Base-by-base conservation (phyloP, 2,888 invertebrate species). In the Calliopum simillimum region DNA sequence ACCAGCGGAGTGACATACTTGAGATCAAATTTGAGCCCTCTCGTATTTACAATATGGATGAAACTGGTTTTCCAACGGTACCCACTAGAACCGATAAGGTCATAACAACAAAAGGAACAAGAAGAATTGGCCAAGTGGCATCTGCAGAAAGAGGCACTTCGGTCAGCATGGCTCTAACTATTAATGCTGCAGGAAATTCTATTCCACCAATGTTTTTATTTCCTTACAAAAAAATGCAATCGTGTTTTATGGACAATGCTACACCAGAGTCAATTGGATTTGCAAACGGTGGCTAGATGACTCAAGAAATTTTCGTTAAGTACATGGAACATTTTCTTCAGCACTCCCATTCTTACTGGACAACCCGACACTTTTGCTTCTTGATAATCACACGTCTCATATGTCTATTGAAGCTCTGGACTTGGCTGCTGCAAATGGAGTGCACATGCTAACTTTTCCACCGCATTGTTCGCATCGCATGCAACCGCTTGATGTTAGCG, bases 161-260 rank as follows among this genome's bases (percentile, higher is more conserved):
- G n/a, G 49, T 49, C 4, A 49, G 4, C n/a, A n/a, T 49, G n/a
- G n/a, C 49, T 11, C 49, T 47, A 16, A 19, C 5, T 49, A 19
- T 49, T 16, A 16, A n/a, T 49, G 49, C 49, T 49, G 49, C n/a
- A 16, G 49, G 49, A 49, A 19, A 16, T n/a, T 49, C n/a, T 19
- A 16, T 49, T 16, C 49, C 49, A 49, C 49, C 49, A 3, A 5
- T 49, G n/a, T 49, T 16, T 49, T n/a, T 49, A 16, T 49, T 49
- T 19, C 49, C 49, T 16, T 19, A 19, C n/a, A 19, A 16, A 49
- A 49, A 49, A 49, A 16, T 49, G n/a, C n/a, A 19, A 19, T n/a
- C n/a, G n/a, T n/a, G 19, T 19, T 49, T 49, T 49, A n/a, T 49
- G n/a, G 49, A n/a, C 19, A 49, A n/a, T 49, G 49, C 49, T 49